Conservation (phyloP, 2,113 vertebrate species). For the Barbus barbus region DNA sequence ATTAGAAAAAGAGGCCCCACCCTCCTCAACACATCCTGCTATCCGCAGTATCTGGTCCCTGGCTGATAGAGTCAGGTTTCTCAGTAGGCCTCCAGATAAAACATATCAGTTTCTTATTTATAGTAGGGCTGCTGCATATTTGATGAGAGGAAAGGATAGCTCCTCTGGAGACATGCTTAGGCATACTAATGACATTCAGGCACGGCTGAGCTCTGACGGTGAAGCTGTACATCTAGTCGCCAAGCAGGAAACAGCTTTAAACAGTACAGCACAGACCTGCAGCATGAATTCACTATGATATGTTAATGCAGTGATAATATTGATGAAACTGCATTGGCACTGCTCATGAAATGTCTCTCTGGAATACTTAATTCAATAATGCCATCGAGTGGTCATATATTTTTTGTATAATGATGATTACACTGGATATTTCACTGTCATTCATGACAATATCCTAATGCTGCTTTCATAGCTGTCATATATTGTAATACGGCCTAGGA, state of each 20-base stretch:
- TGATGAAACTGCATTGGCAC: no score
- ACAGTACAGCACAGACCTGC: not conserved
- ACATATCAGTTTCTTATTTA: constrained; percentile 73
- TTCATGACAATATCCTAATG: no score
- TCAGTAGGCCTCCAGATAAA: constrained; percentile 67
- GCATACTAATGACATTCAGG: constrained; percentile 56
- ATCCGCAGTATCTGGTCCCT: constrained; percentile 28
- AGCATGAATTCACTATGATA: not conserved
- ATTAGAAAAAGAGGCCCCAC: constrained; percentile 9
- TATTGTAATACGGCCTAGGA: no score
- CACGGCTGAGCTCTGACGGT: not conserved
- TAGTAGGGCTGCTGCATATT: constrained; percentile 74
- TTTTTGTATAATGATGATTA: not conserved
- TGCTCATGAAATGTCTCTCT: not conserved
- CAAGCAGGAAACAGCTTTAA: not conserved
- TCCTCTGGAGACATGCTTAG: constrained; percentile 55
- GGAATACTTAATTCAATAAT: not conserved
- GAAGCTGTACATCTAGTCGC: not conserved
- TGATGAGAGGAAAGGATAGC: constrained; percentile 67
- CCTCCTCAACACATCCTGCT: not conserved
- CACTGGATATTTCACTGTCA: no score
- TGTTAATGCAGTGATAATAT: not conserved
- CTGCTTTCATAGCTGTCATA: no score
- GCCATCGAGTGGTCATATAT: not conserved
- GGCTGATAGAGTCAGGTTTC: constrained; percentile 45